Conservation (phyloP, 2,113 vertebrate genomes). For the Corydoras maculifer region DNA sequence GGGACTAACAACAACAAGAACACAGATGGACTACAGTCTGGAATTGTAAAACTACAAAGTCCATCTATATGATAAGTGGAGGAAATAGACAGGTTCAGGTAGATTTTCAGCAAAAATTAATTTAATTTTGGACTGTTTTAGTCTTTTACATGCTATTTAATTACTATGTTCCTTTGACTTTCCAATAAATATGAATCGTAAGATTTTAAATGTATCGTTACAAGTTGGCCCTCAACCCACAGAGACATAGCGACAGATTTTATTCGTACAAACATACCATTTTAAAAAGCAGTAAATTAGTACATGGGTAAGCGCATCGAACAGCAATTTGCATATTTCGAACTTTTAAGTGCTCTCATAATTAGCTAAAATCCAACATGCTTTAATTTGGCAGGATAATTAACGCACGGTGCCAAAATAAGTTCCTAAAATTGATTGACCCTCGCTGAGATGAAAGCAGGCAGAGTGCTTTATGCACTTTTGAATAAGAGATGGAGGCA, state of each 20-base stretch:
- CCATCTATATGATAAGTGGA: too few relatives aligned
- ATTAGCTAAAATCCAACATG: constrained; percentile 44
- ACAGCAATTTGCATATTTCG: constrained; percentile 48
- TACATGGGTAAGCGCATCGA: constrained; percentile 61
- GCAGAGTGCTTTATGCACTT: constrained; percentile 36
- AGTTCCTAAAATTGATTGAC: constrained; percentile 49
- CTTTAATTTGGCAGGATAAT: constrained; percentile 60
- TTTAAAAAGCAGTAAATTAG: constrained; percentile 51
- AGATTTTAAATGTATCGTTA: constrained; percentile 34
- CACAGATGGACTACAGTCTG: too few relatives aligned
- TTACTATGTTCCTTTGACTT: constrained; percentile 31
- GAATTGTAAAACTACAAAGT: too few relatives aligned
- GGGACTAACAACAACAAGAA: too few relatives aligned
- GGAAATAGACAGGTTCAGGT: too few relatives aligned
- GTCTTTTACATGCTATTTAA: constrained; percentile 18
- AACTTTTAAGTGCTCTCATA: constrained; percentile 51
- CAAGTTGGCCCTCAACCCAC: constrained; percentile 29
- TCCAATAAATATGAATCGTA: constrained; percentile 29
- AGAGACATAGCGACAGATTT: constrained; percentile 43
- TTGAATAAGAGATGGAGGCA: constrained; percentile 28
- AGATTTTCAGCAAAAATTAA: too few relatives aligned
- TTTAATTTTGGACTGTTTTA: too few relatives aligned
- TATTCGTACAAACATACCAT: constrained; percentile 59
- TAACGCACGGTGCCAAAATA: constrained; percentile 56
- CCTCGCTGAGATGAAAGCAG: constrained; percentile 48